Evolutionary conservation across 1,140 invertebrate species (phyloP).

Genomic region (Periplaneta americana): DNA sequence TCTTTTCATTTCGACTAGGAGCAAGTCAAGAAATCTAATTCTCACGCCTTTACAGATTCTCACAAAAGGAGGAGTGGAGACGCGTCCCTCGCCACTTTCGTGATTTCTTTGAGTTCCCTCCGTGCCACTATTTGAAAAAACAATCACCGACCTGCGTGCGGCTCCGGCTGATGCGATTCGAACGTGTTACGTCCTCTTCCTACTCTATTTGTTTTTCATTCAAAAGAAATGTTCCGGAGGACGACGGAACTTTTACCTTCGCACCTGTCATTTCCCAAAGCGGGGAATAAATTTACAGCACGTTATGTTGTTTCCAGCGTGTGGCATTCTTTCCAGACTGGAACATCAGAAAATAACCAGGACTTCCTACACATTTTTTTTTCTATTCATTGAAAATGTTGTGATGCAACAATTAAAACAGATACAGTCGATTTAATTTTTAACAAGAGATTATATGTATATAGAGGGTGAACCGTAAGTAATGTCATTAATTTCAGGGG

Average conservation of each 20-base stretch:
- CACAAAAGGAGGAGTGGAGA: neutral
- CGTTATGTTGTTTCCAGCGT: too few species aligned
- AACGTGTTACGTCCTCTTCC: neutral
- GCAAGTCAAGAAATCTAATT: neutral
- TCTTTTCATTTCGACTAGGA: neutral
- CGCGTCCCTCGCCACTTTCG: neutral
- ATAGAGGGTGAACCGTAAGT: too few species aligned
- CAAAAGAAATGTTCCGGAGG: neutral
- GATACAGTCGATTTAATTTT: too few species aligned
- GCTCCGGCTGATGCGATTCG: neutral
- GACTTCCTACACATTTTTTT: too few species aligned
- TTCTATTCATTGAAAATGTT: too few species aligned
- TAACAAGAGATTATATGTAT: too few species aligned
- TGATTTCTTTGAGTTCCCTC: neutral
- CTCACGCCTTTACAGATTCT: neutral
- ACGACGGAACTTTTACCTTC: neutral
- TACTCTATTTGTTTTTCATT: neutral
- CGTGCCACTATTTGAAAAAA: neutral
- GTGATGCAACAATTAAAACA: too few species aligned
- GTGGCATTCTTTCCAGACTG: too few species aligned
- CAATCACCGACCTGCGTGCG: neutral
- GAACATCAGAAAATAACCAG: too few species aligned
- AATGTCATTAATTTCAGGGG: too few species aligned
- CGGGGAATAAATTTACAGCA: too few species aligned
- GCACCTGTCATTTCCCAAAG: neutral